A percentile compares a stretch with the other conserved stretches of the same genome.
Evolutionary conservation across 1,140 invertebrate species (phyloP).

Genomic region (Lutraria rhynchaena): DNA sequence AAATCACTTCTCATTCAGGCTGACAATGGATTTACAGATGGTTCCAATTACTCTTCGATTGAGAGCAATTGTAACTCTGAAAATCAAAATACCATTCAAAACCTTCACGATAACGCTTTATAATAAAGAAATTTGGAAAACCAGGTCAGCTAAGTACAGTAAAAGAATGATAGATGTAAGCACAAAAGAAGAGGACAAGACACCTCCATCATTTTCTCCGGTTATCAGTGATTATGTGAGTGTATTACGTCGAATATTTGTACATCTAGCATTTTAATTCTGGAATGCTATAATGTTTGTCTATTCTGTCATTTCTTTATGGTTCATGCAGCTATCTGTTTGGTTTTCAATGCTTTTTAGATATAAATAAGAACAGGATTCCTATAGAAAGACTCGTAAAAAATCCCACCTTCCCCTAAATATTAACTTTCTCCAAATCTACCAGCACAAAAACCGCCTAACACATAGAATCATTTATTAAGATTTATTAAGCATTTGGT

Average conservation of each 20-base stretch:
- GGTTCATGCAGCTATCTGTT: neutral
- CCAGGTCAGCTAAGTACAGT: constrained; percentile 60
- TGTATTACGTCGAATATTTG: neutral
- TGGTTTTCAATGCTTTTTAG: no score
- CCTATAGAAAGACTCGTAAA: no score
- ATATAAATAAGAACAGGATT: no score
- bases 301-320: no score
- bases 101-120: constrained; percentile 64
- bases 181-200: constrained; percentile 65
- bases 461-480: no score
- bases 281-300: neutral
- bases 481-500: no score
- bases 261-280: no score
- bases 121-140: constrained; percentile 63
- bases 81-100: constrained; percentile 59
- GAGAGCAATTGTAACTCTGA: constrained; percentile 64
- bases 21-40: constrained; percentile 68
- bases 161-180: constrained; percentile 66
- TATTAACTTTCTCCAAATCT: no score
- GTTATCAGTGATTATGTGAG: neutral
- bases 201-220: constrained; percentile 58
- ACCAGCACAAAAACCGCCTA: no score
- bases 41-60: constrained; percentile 64
- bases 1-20: constrained; percentile 49
- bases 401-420: no score